Base-by-base conservation (phyloP, 2,797 vertebrate genomes). In the Taenioides sp. region DNA sequence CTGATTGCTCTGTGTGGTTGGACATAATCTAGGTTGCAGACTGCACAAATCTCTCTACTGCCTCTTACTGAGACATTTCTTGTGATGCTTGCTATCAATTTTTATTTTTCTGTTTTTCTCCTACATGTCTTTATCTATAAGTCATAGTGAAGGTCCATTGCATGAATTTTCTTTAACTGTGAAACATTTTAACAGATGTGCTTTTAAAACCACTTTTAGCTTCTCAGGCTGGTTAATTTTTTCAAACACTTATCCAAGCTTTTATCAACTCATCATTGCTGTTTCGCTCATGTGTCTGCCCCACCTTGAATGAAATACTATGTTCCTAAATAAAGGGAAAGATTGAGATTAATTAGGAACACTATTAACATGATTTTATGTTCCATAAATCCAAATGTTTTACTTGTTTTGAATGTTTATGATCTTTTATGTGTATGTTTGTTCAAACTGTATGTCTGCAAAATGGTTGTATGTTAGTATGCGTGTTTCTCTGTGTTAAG, bases 261-360 rank as follows among this genome's bases (percentile, higher is more conserved):
- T 67, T 74, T 43, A 54, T 67, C 69, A 67, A 54, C 68, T 37
- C 40, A 34, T 80, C 75, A 69, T 73, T 4, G 55, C 70, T 74
- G 72, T 65, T 52, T 65, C 66, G 69, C 57, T 66, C 16, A 27
- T 22, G 57, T 65, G 62, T 78, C 74, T 28, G 20, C 76, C 69
- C 77, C 78, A 75, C 80, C 60, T 62, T 14, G 12, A 75, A 57
- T 52, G 71, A 59, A 63, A 40, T 43, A 55, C 77, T 67, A 47
- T 47, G 49, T 69, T 70, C 70, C 70, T 75, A 47, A 77, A 77
- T 80, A 91, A 93, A 93, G 92, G 91, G 89, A 92, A 65, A 65
- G 68, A 78, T 80, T 69, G 66, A 47, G 65, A 52, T 66, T 75
- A 73, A 82, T 74, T 74, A 68, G 63, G 71, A 87, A 86, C 82